Evolutionary conservation across 2,888 invertebrate species (phyloP), one percentile per base, ranked within the genome.

Genomic region (Malacosoma neustria): DNA sequence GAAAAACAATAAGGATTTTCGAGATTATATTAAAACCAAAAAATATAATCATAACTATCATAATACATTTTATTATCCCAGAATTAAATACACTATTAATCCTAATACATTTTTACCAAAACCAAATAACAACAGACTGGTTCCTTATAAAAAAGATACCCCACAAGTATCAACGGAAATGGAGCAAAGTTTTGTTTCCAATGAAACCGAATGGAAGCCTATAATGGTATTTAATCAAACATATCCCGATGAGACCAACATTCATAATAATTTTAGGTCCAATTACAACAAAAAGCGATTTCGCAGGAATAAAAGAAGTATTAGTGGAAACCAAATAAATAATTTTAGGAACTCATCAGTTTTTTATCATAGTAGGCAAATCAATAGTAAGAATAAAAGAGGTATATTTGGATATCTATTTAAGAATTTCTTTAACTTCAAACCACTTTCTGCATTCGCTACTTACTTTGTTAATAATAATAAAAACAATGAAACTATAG

Each of bases 41-140:
- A 85, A 85, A 46, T 85, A 85, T 61, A 81, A 80, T 50, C 68
- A 63, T 40, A 82, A 85, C 40, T 85, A 84, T 51, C 82, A 80
- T 4, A 61, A 68, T 30, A 85, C 85, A 0, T 75, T 59, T 52
- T 85, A 71, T 41, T 84, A 84, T 51, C 85, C 85, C 5, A 73
- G 80, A 53, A 58, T 85, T 1, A 82, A 80, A 49, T 73, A 77
- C 44, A 71, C 67, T 48, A 63, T 77, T 0, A 79, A 80, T 51
- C 82, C 84, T n/a, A 69, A 60, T 37, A 56, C 44, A 29, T 73
- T 66, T 48, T 40, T 54, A 30, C 35, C 33, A 3, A 72, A 61
- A 46, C 71, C 72, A 1, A 77, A 72, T 42, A 72, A 67, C 32
- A 79, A 64, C 48, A 66, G 77, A 50, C 51, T 76, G 3, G 39